Base-by-base conservation (phyloP, 2,113 vertebrate species). In the Tyto alba region DNA sequence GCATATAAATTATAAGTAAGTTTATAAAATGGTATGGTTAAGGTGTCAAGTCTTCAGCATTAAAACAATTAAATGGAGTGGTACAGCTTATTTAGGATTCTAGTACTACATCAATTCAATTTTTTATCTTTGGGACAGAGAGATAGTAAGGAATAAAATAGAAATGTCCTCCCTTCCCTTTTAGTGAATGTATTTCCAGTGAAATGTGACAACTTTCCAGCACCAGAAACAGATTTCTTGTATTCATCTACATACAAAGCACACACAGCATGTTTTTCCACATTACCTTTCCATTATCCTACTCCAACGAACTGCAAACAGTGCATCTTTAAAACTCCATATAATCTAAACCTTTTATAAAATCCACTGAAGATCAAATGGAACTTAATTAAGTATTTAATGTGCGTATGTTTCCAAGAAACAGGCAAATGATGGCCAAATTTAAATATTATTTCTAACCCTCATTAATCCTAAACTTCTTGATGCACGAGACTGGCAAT, bases 381-480 rank as follows among this genome's bases (percentile, higher is more conserved):
- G 64, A 86, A 84, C 47, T 81, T 95, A 85, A 84, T 92, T 86
- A 56, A 38, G 43, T 87, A 40, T 36, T 92, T 89, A 89, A 75
- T 19, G n/a, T 4, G 5, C 91, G 21, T 48, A 45, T 41, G 26
- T 87, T 89, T 53, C 48, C 53, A 78, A 94, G 48, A 36, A 89
- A 66, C 43, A 86, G 64, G 64, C 59, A 76, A 85, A 82, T n/a
- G 40, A 88, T 4, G 3, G 47, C 64, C 38, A 82, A 92, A 75
- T 10, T 84, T 52, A 94, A 91, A 95, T 81, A 93, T 30, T 21
- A 87, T 77, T 92, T 78, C 87, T 94, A 96, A 95, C 91, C 89
- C 73, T 85, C 66, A 75, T 87, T 94, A 92, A 92, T 94, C 80
- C 87, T 72, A 63, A 92, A 86, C 4, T 52, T 62, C 77, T 86